Base-by-base conservation (phyloP, 2,888 invertebrate genomes). In the Galeruca laticollis region DNA sequence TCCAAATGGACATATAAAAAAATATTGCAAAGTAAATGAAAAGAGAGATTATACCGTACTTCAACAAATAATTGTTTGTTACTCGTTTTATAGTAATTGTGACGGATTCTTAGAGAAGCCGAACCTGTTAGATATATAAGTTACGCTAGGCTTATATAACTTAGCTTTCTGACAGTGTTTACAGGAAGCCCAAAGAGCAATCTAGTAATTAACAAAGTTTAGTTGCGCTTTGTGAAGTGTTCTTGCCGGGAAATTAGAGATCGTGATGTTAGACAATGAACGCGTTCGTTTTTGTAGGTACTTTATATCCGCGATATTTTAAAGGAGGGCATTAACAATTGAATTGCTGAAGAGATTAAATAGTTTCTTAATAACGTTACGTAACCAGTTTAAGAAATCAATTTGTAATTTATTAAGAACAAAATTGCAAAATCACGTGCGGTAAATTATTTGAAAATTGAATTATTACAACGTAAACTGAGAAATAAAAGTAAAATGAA, bases 191-290 rank as follows among this genome's bases (percentile, higher is more conserved):
- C 49, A 65, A 65, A 69, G 60, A 63, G 64, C 64, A 60, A 69
- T 69, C 69, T 60, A 54, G 69, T 69, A 69, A 69, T 69, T 69
- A 69, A 69, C 64, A 60, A 69, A 69, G 60, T 69, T 26, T 65
- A 60, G 69, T 69, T 69, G 57, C 65, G 60, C 69, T 69, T 69
- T 69, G 65, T 69, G 60, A 54, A 69, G 60, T 56, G 64, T 65
- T 69, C 69, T 69, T 65, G 60, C 60, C 49, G 64, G 52, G 54
- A 60, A 64, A 65, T 65, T 69, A 52, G 69, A 59, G 66, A 66
- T 63, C 63, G 63, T 43, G 63, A 66, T 66, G 66, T 49, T 47
- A 57, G 21, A 51, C 47, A 59, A 59, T 56, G 52, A 49, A 57
- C 18, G 47, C 11, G 21, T 49, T 47, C 60, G 60, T 31, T 57